Evolutionary conservation across 2,113 vertebrate species (phyloP).

Genomic region (Gymnobelideus leadbeateri): DNA sequence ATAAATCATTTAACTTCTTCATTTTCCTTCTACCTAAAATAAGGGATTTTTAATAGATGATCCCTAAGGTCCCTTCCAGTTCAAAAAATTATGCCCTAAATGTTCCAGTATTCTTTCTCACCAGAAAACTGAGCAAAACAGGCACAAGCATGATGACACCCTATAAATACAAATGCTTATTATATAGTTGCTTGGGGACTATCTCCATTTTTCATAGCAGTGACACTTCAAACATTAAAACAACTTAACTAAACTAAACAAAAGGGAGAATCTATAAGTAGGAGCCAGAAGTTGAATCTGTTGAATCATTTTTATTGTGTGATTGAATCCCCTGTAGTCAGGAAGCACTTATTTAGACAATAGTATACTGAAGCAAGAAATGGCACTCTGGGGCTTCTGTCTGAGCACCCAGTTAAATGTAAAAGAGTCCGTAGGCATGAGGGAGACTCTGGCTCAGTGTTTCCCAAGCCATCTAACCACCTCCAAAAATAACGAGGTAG

Average conservation of each 20-base stretch:
- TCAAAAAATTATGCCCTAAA: background rate
- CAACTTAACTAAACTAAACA: background rate
- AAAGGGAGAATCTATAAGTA: background rate
- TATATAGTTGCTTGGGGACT: background rate
- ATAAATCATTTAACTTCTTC: background rate
- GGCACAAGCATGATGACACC: background rate
- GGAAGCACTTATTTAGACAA: background rate
- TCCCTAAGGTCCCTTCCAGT: too few relatives aligned
- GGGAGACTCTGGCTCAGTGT: background rate
- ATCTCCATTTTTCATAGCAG: background rate
- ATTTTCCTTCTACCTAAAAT: background rate
- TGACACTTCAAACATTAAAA: background rate
- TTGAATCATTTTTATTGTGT: background rate
- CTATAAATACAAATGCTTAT: background rate
- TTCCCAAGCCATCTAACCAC: background rate
- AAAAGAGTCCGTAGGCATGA: constrained; percentile 4
- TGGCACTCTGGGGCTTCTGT: background rate
- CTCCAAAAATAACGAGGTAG: background rate
- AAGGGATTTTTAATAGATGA: background rate
- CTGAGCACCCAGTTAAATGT: background rate
- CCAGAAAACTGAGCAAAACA: background rate
- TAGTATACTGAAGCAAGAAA: background rate
- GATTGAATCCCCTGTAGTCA: constrained; percentile 3
- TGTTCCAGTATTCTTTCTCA: background rate
- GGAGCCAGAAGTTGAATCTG: background rate